Base-by-base conservation (phyloP, 2,113 vertebrate species). In the Psilopogon haemacephalus region DNA sequence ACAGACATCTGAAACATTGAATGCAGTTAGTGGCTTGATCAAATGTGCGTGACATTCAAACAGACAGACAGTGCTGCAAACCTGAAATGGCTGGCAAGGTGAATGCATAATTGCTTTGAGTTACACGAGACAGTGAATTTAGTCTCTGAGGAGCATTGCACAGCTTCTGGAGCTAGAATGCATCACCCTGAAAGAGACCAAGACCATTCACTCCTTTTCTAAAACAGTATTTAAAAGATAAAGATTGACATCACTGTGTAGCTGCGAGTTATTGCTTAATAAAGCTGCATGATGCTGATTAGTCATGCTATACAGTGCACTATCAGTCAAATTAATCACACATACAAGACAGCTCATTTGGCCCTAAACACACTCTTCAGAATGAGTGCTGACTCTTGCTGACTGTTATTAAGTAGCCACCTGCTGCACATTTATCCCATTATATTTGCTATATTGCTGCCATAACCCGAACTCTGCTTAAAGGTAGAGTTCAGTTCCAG, bases 401-500 rank as follows among this genome's bases (percentile, higher is more conserved):
- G 79, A 64, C 67, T 88, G n/a, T 46, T 71, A 42, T 70, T 85
- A 76, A 76, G 42, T 38, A 89, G 75, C 69, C 82, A 89, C 58
- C 52, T 91, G 87, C 42, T 92, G 54, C 35, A 74, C 56, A 28
- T 91, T 80, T 86, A 54, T 77, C 38, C 26, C 65, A 54, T 77
- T 89, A 15, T 77, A 40, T 74, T 92, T 94, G 65, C 54, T 76
- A 26, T 71, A 83, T 73, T 91, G 68, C 68, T 91, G 72, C 79
- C 89, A 88, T 93, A 92, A 86, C 46, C n/a, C 80, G 42, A 86
- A 64, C 65, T 65, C 38, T 73, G 14, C 48, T 91, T 85, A 44
- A 86, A 95, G 35, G 42, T 21, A 92, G 75, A 74, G 27, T 68
- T 91, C 48, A 71, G 35, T 74, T 64, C 15, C 64, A 40, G 69